Conservation (phyloP, 1,140 invertebrate species). For the Eumeta japonica region DNA sequence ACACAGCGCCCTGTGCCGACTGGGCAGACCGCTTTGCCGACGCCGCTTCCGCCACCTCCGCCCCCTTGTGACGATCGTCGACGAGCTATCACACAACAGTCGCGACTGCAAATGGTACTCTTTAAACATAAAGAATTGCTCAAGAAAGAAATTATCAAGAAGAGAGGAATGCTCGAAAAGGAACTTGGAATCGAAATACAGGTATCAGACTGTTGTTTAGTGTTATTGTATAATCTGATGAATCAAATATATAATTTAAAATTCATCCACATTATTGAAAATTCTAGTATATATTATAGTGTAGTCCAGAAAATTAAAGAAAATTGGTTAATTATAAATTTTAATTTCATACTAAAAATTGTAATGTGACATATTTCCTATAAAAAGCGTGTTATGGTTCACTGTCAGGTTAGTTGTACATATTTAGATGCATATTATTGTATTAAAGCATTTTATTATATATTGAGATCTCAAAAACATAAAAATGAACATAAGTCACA, state of each 20-base stretch:
- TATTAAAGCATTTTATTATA: no score
- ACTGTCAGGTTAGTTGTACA: no score
- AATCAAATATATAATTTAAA: not conserved
- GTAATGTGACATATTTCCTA: no score
- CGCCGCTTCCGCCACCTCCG: slow-evolving; percentile 7
- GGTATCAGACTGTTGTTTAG: slow-evolving; percentile 43
- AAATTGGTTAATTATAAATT: no score
- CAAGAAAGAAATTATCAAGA: slow-evolving; percentile 92
- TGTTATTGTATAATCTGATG: not conserved
- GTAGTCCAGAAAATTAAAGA: no score
- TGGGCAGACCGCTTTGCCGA: slow-evolving; percentile 6
- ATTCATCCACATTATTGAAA: no score
- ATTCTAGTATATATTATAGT: slow-evolving; percentile 4
- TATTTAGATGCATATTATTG: no score
- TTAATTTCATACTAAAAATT: no score
- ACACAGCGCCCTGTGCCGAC: not conserved
- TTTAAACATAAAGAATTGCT: slow-evolving; percentile 87
- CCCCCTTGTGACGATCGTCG: slow-evolving; percentile 32
- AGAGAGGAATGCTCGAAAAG: slow-evolving; percentile 85
- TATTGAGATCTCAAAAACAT: no score
- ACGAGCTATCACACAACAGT: slow-evolving; percentile 37
- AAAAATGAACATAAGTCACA: no score
- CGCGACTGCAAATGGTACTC: slow-evolving; percentile 66
- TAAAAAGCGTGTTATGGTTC: no score
- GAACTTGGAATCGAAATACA: slow-evolving; percentile 89